Evolutionary conservation across 1,140 invertebrate genomes (phyloP), one percentile per base, ranked within the genome.

Genomic region (Colletes latitarsis): DNA sequence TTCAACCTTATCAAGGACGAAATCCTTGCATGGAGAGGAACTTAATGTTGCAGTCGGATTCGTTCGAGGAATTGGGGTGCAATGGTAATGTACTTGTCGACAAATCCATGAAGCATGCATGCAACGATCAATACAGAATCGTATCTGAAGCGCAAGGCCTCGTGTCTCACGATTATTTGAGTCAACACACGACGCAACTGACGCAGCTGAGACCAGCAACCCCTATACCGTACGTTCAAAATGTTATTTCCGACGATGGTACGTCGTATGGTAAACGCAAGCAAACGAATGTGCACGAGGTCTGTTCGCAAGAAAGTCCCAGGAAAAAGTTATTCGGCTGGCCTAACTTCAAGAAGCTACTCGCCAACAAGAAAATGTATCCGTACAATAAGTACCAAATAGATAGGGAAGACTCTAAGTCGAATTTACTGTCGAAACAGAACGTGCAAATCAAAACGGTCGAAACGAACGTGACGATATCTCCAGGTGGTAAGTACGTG

Each of bases 21-120:
- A 98, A 99, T 94, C 97, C 97, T 1, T 98, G 97, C 85, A 94
- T 97, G 87, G 97, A 98, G 90, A 94, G 98, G 2, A 99, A 99
- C 93, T 94, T 97, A 10, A 95, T 96, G 86, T 79, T 91, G 58
- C 94, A 94, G 39, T 93, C 94, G 4, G 93, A 95, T 85, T 94
- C 93, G 14, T 94, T 91, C 43, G 96, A 96, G 15, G 95, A 96
- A 63, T 85, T 95, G 2, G 87, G 86, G 4, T 89, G 83, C 53
- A 89, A 91, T 19, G 95, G 95, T 55, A 95, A 95, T 82, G 92
- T 95, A 10, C 93, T 97, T 0, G 95, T 98, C 68, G 96, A 97
- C 85, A 96, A 96, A 82, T 96, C 96, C 52, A 92, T 94, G 0
- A 96, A 96, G 89, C 95, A 95, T 81, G 93, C 94, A 21, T 91